Base-by-base conservation (phyloP, 2,113 vertebrate species). In the Ceyx cyanopectus region DNA sequence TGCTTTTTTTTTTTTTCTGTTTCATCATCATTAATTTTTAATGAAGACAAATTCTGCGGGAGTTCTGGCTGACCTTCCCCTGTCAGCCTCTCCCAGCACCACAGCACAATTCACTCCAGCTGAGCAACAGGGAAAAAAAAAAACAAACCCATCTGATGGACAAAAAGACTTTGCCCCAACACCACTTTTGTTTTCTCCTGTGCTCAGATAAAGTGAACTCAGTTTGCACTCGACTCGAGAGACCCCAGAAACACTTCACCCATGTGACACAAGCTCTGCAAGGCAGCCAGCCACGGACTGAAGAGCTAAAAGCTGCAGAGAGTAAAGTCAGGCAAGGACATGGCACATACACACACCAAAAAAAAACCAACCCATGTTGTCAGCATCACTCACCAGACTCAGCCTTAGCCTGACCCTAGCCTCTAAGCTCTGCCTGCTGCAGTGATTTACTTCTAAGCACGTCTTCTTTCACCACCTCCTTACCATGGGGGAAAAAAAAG, bases 291-390 rank as follows among this genome's bases (percentile, higher is more conserved):
- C 62, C 74, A 75, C 12, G 18, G 81, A 14, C 12, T 41, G 22
- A 30, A 32, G 48, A 78, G 68, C 61, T 66, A 29, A 75, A 78
- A 78, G 68, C 63, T 50, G 14, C 34, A 43, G 43, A 32, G 14
- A 53, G 23, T 4, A 90, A 46, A 93, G 53, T 57, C 93, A 84
- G 53, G 3, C 83, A 67, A 92, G 93, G 84, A 72, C 66, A 45
- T 3, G 30, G 70, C 37, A 41, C 61, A n/a, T 17, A 18, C 37
- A 50, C 45, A 46, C 16, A 45, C 37, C 37, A 37, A 37, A 37
- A 37, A 37, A 37, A 10, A 82, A 37, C 24, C 73, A 30, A 27
- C 13, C 45, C 27, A 48, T 9, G 1, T n/a, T 11, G 23, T 6
- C 6, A 2, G 48, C 54, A 90, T 7, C 60, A n/a, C 14, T 41